Conservation (phyloP, 1,140 invertebrate species). For the Homarus americanus region DNA sequence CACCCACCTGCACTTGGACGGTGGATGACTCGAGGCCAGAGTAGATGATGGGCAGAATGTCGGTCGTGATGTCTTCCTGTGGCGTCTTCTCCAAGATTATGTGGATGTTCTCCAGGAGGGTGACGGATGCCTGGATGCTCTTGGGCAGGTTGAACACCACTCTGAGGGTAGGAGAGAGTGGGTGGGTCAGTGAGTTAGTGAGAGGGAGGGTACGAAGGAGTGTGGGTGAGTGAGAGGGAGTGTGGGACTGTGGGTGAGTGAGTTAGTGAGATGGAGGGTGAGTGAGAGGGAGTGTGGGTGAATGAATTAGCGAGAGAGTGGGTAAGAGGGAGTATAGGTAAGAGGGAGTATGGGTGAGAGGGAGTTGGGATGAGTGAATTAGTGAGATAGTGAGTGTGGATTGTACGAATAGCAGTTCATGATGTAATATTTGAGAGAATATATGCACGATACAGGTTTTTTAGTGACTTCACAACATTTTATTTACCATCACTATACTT, state of each 20-base stretch:
- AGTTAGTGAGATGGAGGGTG: background rate
- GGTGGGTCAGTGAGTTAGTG: background rate
- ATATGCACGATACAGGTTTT: no score
- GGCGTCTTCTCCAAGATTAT: constrained; percentile 93
- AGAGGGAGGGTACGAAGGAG: background rate
- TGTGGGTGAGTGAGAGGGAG: background rate
- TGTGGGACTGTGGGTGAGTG: background rate
- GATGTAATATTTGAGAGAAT: no score
- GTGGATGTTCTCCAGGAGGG: constrained; percentile 93
- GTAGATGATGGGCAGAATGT: constrained; percentile 93
- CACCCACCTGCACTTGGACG: constrained; percentile 92
- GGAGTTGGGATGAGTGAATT: no score
- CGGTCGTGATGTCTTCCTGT: constrained; percentile 86
- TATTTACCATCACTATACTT: no score
- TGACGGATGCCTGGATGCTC: constrained; percentile 93
- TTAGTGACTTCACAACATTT: no score
- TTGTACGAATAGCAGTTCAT: no score
- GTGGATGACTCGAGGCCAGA: constrained; percentile 92
- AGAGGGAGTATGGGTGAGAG: no score
- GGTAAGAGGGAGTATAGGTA: no score
- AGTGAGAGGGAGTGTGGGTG: background rate
- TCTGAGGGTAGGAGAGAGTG: constrained; percentile 77
- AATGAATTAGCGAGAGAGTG: no score
- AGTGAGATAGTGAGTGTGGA: no score
- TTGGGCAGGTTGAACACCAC: constrained; percentile 89